These are phyloP conservation scores for Agelas oroides DNA, from an alignment of 37 sponge, comb jelly and placozoan species.

Conservation along the genomic window DNA sequence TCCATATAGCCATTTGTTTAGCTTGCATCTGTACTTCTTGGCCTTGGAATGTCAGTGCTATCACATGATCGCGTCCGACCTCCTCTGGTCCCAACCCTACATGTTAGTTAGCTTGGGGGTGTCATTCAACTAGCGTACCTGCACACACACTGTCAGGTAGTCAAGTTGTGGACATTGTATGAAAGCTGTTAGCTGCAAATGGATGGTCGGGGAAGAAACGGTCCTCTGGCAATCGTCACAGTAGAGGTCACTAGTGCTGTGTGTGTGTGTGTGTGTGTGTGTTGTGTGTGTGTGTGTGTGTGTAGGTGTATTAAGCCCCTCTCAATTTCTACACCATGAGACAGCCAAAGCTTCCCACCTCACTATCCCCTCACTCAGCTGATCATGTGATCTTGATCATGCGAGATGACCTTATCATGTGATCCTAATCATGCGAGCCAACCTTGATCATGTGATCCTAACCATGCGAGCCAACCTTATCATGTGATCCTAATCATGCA, in stretches of 20 bases:
- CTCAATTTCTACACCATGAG: neutral
- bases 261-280: neutral
- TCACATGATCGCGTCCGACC: too few species aligned
- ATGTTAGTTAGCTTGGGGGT: too few species aligned
- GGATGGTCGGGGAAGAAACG: slow-evolving; percentile 5
- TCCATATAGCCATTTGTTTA: too few species aligned
- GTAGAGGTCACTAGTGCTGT: neutral
- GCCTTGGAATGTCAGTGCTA: too few species aligned
- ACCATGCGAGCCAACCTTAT: too few species aligned
- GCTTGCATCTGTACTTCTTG: too few species aligned
- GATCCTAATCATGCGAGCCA: too few species aligned
- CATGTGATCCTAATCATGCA: too few species aligned
- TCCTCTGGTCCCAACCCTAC: too few species aligned
- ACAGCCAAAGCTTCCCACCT: neutral
- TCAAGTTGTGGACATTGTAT: neutral
- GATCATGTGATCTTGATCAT: too few species aligned
- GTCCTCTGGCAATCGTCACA: slow-evolving; percentile 10
- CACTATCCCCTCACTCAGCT: neutral
- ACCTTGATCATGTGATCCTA: too few species aligned
- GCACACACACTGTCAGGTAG: neutral
- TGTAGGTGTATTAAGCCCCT: neutral
- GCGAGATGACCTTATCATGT: too few species aligned
- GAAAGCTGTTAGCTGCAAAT: slow-evolving; percentile 17
- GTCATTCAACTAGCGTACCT: slow-evolving; percentile 8
- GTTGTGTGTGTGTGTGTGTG: neutral